These are phyloP conservation scores for Mystacides longicornis DNA, from an alignment of 2,888 invertebrate genomes.

Conservation along the genomic window DNA sequence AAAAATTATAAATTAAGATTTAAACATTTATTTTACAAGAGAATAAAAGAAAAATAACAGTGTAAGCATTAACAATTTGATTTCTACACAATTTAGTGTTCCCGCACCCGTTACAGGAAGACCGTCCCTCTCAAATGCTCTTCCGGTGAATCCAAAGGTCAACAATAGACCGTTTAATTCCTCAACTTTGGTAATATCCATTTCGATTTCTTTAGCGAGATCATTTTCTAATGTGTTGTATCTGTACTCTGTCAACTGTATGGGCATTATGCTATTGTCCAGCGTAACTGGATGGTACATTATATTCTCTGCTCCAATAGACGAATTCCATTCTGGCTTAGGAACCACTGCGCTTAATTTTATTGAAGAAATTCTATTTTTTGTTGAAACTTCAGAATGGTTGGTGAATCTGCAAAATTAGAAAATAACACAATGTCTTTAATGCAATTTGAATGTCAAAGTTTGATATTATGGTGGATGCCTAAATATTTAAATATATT, in stretches of 20 bases:
- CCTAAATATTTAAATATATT: too few relatives aligned
- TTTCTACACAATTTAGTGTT: neutral
- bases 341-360: constrained; percentile 40
- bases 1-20: too few relatives aligned
- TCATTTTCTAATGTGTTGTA: constrained; percentile 29
- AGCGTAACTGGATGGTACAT: constrained; percentile 46
- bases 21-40: too few relatives aligned
- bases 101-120: neutral
- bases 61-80: neutral
- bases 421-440: neutral
- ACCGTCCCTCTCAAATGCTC: constrained; percentile 42
- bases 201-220: constrained; percentile 25
- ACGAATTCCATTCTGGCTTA: constrained; percentile 31
- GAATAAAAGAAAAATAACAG: too few relatives aligned
- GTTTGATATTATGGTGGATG: too few relatives aligned
- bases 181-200: constrained; percentile 26
- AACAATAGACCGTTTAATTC: constrained; percentile 35
- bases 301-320: constrained; percentile 33
- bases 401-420: constrained; percentile 38
- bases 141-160: constrained; percentile 47
- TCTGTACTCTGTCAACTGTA: constrained; percentile 35
- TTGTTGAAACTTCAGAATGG: constrained; percentile 37
- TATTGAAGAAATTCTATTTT: constrained; percentile 42
- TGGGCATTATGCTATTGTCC: constrained; percentile 43
- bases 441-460: too few relatives aligned